Evolutionary conservation across 2,888 invertebrate species (phyloP).

Genomic region (Drosophila limbata): DNA sequence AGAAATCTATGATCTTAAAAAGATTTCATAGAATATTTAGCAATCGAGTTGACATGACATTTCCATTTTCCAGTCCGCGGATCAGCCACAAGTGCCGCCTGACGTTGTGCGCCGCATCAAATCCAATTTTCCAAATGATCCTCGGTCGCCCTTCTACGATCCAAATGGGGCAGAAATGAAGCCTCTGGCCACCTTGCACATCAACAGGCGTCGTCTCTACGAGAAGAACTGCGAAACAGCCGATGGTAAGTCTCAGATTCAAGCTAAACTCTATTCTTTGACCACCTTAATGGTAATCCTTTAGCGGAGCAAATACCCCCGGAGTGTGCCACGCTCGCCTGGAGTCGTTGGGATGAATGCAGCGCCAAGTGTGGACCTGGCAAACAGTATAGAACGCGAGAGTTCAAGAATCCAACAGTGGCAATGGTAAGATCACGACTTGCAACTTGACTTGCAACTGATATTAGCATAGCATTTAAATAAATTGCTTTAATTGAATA

Average conservation of each 20-base stretch:
- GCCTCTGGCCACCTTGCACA: slow-evolving; percentile 93
- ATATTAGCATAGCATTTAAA: no score
- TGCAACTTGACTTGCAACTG: background rate
- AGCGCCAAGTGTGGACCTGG: slow-evolving; percentile 86
- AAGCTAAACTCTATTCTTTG: fast-evolving
- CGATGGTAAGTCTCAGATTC: slow-evolving; percentile 69
- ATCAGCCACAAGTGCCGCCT: slow-evolving; percentile 93
- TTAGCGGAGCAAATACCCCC: slow-evolving; percentile 84
- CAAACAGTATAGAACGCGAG: slow-evolving; percentile 82
- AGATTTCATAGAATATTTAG: no score
- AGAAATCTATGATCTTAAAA: no score
- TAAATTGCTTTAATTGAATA: no score
- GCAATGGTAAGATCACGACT: slow-evolving; percentile 59
- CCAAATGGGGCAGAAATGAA: slow-evolving; percentile 91
- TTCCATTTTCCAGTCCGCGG: slow-evolving; percentile 87
- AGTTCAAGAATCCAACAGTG: slow-evolving; percentile 81
- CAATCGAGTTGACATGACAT: background rate
- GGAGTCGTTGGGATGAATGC: slow-evolving; percentile 87
- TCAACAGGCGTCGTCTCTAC: slow-evolving; percentile 92
- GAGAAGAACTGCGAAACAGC: slow-evolving; percentile 90
- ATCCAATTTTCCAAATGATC: slow-evolving; percentile 93
- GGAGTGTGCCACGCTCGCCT: slow-evolving; percentile 84
- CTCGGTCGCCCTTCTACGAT: slow-evolving; percentile 96
- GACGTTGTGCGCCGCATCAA: slow-evolving; percentile 94
- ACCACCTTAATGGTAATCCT: background rate